Conservation (phyloP, 2,888 invertebrate species). For the Phaonia tiefii region DNA sequence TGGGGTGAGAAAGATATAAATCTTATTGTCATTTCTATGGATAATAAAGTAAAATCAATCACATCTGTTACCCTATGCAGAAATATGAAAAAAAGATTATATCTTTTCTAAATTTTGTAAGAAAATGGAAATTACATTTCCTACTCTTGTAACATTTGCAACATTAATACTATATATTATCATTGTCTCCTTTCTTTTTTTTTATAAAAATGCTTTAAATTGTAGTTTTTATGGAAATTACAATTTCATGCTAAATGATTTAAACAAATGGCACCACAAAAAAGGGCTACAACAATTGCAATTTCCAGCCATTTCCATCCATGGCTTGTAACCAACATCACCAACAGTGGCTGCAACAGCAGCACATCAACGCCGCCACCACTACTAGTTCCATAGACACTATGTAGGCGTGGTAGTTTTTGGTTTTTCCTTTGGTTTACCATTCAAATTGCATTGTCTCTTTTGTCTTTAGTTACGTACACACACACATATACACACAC, state of each 20-base stretch:
- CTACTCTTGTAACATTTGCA: background rate
- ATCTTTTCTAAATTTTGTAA: conserved; percentile 36
- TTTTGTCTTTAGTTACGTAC: conserved; percentile 31
- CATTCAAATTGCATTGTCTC: conserved; percentile 65
- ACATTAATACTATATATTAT: too few species aligned
- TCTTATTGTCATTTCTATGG: background rate
- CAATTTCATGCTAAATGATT: conserved; percentile 66
- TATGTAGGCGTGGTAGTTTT: conserved; percentile 63
- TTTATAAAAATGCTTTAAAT: conserved; percentile 25
- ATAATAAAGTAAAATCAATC: conserved; percentile 54
- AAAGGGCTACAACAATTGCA: conserved; percentile 11
- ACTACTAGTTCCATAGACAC: conserved; percentile 49
- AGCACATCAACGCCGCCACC: conserved; percentile 39
- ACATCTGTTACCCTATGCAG: conserved; percentile 4
- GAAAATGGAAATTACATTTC: conserved; percentile 50
- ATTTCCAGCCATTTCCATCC: conserved; percentile 11
- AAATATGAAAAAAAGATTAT: conserved; percentile 28
- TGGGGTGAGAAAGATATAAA: conserved; percentile 11
- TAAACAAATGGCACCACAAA: conserved; percentile 44
- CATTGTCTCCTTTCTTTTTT: too few species aligned
- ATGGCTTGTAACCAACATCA: conserved; percentile 17
- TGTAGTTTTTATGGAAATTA: conserved; percentile 36
- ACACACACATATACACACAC: conserved; percentile 2
- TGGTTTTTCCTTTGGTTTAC: conserved; percentile 52
- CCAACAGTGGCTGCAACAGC: conserved; percentile 15